Evolutionary conservation across 2,888 invertebrate species (phyloP), one percentile per base, ranked within the genome.

Genomic region (Reticulitermes lucifugus): DNA sequence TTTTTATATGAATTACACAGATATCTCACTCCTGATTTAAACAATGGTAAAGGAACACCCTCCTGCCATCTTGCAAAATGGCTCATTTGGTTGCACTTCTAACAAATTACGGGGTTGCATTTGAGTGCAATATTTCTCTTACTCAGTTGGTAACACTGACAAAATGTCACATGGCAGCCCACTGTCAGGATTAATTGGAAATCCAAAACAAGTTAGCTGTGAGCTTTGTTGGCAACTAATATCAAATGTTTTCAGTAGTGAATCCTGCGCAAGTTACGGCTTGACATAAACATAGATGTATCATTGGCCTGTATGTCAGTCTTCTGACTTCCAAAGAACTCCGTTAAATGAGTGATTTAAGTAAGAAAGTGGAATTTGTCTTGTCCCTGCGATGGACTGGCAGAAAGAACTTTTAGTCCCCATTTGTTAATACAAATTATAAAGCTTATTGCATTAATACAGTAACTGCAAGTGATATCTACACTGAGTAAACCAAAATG

Each of bases 241-340:
- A 35, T 41, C 29, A 73, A 73, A 41, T 25, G 60, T 22, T 60
- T 18, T 60, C 60, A 60, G 12, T 21, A 60, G 18, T n/a, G 25
- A n/a, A 25, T 65, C n/a, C 25, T 9, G 65, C 65, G 9, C n/a
- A 65, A 65, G n/a, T 35, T 41, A 73, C 73, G 73, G 73, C 73
- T 73, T 73, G 73, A 73, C 73, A 41, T 73, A 73, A 73, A 41
- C 73, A 14, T 18, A 73, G 73, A 21, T 73, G 6, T n/a, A 25
- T 65, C 65, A 65, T 18, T 55, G 55, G 14, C 0, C 55, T 18
- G 55, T 18, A 55, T 55, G 55, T 55, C 55, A 4, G 12, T 55
- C 18, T 18, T 18, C 55, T 55, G 18, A 55, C 55, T 18, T 55
- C 14, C 14, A 55, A 55, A 18, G 55, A 55, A 18, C 4, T 55